These are phyloP conservation scores for Laticauda laticaudata DNA, from an alignment of 2,113 vertebrate species.

Conservation along the genomic window DNA sequence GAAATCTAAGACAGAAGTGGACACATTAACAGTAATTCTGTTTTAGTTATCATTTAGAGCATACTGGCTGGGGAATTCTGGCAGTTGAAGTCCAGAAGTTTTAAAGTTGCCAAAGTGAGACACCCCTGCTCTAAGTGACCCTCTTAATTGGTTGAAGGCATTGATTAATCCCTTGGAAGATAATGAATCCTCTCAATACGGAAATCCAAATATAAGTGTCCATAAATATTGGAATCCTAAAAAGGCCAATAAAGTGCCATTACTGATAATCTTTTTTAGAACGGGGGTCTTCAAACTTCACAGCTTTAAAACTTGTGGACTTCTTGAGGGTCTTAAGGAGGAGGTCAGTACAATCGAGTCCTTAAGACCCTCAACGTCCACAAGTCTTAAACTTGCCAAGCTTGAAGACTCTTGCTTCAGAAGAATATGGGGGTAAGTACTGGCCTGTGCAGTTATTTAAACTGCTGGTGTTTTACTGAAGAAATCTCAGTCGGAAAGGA, in stretches of 20 bases:
- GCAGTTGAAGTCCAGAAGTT: neutral
- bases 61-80: neutral
- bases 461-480: conserved; percentile 24
- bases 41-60: neutral
- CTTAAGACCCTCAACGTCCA: no score
- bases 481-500: conserved; percentile 18
- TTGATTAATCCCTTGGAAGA: neutral
- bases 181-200: neutral
- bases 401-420: neutral
- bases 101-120: neutral
- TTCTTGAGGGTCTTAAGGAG: no score
- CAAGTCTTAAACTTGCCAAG: no score
- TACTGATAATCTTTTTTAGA: neutral
- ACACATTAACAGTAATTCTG: neutral
- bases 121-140: neutral
- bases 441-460: neutral
- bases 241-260: neutral
- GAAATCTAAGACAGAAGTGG: neutral
- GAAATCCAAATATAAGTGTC: neutral
- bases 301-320: no score
- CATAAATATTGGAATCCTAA: neutral
- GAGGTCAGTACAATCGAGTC: no score
- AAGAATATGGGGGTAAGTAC: neutral
- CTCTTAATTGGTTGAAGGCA: neutral
- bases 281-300: no score